A percentile compares a stretch with the other conserved stretches of the same genome.
Conservation (phyloP, 2,888 invertebrate species). For the Idaea dimidiata region DNA sequence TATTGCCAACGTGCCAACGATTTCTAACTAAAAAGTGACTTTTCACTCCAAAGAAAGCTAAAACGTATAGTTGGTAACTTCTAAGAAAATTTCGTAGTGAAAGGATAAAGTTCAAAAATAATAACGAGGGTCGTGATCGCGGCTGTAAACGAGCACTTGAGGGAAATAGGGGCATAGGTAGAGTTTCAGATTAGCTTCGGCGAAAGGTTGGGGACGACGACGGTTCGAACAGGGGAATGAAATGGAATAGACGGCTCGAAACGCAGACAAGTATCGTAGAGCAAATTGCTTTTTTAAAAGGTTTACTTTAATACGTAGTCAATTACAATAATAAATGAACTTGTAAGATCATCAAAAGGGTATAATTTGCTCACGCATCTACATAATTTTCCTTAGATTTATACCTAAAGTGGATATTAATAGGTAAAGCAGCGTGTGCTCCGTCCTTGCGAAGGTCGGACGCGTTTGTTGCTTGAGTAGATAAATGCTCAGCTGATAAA, state of each 20-base stretch:
- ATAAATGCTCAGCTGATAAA: constrained; percentile 28
- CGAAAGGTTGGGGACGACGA: constrained; percentile 26
- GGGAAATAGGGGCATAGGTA: constrained; percentile 51
- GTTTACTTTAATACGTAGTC: constrained; percentile 38
- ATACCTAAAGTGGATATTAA: constrained; percentile 1
- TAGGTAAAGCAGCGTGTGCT: constrained; percentile 13
- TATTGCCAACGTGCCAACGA: not conserved
- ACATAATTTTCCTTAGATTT: constrained; percentile 9
- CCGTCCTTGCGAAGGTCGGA: constrained; percentile 73
- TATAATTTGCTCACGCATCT: constrained; percentile 28
- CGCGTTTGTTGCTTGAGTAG: constrained; percentile 41
- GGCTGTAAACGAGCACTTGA: constrained; percentile 51
- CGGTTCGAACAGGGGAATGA: constrained; percentile 40
- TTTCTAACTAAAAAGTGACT: constrained; percentile 10
- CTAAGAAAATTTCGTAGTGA: constrained; percentile 33
- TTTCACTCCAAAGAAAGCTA: constrained; percentile 20
- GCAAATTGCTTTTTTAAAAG: constrained; percentile 50
- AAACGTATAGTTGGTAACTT: constrained; percentile 28
- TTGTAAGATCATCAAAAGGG: constrained; percentile 42
- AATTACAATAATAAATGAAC: constrained; percentile 35
- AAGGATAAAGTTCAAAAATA: constrained; percentile 43
- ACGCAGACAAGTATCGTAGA: constrained; percentile 36
- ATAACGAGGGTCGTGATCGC: constrained; percentile 45
- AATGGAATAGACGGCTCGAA: constrained; percentile 42
- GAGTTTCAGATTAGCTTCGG: constrained; percentile 35